Percentiles rank a stretch among this genome's conserved stretches.
phyloP scores from a whole-genome alignment of 2,113 vertebrate genomes.

The Labeo rohita region DNA sequence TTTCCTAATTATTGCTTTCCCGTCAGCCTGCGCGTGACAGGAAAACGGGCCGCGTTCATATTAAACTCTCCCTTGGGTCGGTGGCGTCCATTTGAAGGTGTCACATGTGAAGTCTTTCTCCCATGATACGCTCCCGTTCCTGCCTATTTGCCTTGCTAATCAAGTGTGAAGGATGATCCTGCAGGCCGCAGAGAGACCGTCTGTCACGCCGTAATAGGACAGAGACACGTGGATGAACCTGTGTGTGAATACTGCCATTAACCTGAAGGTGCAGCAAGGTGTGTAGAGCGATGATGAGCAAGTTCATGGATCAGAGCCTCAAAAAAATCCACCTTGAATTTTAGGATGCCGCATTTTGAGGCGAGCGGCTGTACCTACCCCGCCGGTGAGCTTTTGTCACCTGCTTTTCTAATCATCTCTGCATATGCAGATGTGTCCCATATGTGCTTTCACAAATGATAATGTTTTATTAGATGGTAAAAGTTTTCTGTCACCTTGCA shows the following conservation, averaged over 20 bases:
- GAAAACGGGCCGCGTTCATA: neutral
- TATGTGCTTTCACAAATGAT: neutral
- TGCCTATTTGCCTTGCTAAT: slow-evolving; percentile 71
- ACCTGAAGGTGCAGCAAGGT: slow-evolving; percentile 45
- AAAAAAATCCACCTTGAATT: slow-evolving; percentile 54
- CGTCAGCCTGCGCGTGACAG: neutral
- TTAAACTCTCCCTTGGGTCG: slow-evolving; percentile 3
- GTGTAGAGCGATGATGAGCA: slow-evolving; percentile 52
- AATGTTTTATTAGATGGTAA: slow-evolving; percentile 14
- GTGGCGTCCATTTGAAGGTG: slow-evolving; percentile 55
- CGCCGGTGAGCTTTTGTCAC: slow-evolving; percentile 8
- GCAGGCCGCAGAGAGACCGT: slow-evolving; percentile 73
- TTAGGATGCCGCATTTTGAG: slow-evolving; percentile 33
- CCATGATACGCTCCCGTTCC: slow-evolving; percentile 79
- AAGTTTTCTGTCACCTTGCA: slow-evolving; percentile 24
- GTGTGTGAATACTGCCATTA: slow-evolving; percentile 68
- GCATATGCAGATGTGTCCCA: slow-evolving; percentile 26
- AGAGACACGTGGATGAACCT: slow-evolving; percentile 63
- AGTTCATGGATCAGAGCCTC: slow-evolving; percentile 56
- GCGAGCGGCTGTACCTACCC: neutral
- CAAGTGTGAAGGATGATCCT: slow-evolving; percentile 76
- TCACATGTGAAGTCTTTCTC: slow-evolving; percentile 76
- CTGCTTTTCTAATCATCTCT: neutral
- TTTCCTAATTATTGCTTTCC: slow-evolving; percentile 18
- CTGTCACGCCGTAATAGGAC: slow-evolving; percentile 74